Percentiles rank a stretch among this genome's conserved stretches.
phyloP scores from a whole-genome alignment of 1,140 invertebrate genomes.

The Camponotus vicinus region DNA sequence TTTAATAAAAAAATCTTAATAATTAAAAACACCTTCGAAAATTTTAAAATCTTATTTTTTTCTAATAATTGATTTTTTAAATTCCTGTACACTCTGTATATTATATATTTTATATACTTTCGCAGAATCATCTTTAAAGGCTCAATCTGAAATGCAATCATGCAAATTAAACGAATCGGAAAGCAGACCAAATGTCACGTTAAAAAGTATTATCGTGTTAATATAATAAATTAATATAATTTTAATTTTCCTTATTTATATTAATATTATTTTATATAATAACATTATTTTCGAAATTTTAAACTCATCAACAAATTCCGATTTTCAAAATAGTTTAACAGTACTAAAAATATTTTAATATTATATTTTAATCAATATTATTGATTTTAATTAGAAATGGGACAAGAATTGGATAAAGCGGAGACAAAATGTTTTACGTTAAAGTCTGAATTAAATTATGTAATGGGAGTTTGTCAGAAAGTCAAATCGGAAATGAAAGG shows the following conservation, averaged over 20 bases:
- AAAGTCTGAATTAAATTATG: constrained; percentile 81
- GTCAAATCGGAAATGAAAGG: constrained; percentile 44
- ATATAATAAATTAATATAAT: not conserved
- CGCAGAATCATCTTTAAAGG: not conserved
- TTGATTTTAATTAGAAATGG: constrained; percentile 77
- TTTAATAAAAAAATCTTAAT: constrained; percentile 16
- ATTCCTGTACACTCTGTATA: not conserved
- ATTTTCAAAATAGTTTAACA: not conserved
- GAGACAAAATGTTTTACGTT: constrained; percentile 81
- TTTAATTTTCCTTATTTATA: constrained; percentile 6
- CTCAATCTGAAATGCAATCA: constrained; percentile 30
- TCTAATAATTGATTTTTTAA: not conserved
- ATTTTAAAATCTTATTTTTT: not conserved
- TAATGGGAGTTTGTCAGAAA: constrained; percentile 80
- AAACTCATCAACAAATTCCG: not conserved
- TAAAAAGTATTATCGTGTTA: constrained; percentile 43
- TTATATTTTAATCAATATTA: too few species aligned
- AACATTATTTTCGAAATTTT: not conserved
- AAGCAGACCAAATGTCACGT: constrained; percentile 30
- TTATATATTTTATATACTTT: constrained; percentile 24
- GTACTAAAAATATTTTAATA: too few species aligned
- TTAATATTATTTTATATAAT: constrained; percentile 1
- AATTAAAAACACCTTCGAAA: not conserved
- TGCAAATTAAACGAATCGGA: constrained; percentile 22
- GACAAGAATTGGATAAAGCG: constrained; percentile 81